Base-by-base conservation (phyloP, 2,888 invertebrate genomes). In the Metacarcinus magister region DNA sequence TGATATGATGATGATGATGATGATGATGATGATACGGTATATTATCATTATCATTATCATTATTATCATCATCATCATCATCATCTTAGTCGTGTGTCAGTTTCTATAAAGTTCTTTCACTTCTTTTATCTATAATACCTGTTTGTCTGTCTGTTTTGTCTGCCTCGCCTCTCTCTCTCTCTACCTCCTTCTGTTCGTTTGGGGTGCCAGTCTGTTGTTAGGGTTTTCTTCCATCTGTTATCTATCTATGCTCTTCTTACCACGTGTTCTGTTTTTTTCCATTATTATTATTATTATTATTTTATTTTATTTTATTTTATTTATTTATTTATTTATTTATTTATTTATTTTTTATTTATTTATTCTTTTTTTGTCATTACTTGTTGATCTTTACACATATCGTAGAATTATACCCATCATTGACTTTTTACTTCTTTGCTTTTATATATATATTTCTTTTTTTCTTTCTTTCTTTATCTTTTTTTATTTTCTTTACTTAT, bases 271-370 rank as follows among this genome's bases (percentile, higher is more conserved):
- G 8, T 10, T 10, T 87, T 0, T 10, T 10, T 8, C 32, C 32
- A 10, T 87, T n/a, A 87, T 87, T 44, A 92, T 92, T 92, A 92
- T 89, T 89, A 89, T 89, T 89, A 89, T 89, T 89, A 89, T 87
- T 87, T 23, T 87, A 23, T 23, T 87, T 87, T 23, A 23, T 87
- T 23, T 87, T 87, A 87, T 87, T 87, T 23, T 91, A 10, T 16
- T 91, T 43, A 43, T 43, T 46, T 7, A 16, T 43, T 7, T 46
- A n/a, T 7, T 46, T 46, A n/a, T 46, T 92, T 16, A 23, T 92
- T 28, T 93, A 10, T 19, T 93, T 48, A 48, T 92, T 92, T 19
- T 92, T 46, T 23, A 28, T 48, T n/a, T 92, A 54, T 19, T 92
- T 48, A 19, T 92, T 89, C 28, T 89, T 10, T 19, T n/a, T 32